Percentiles rank a stretch among this genome's conserved stretches.
phyloP scores from a whole-genome alignment of 2,888 invertebrate species.

The Nasonovia ribisnigri region DNA sequence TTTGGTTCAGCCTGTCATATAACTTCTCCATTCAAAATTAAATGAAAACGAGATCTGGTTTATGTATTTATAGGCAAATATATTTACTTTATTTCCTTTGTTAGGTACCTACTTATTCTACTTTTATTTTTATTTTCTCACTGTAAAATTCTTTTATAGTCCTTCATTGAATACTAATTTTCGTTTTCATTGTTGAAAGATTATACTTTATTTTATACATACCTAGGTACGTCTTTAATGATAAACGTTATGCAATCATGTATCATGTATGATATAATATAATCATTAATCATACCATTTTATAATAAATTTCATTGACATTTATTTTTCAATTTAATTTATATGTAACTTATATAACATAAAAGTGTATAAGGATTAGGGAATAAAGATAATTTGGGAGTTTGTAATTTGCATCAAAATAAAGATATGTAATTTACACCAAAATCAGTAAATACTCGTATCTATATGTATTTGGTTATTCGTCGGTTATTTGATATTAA shows the following conservation, averaged over 20 bases:
- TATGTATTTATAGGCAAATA: slow-evolving; percentile 21
- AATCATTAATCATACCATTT: no score
- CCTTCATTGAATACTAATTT: background rate
- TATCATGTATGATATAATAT: background rate
- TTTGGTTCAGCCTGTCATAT: slow-evolving; percentile 32
- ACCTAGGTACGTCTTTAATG: background rate
- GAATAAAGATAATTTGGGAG: background rate
- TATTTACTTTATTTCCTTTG: slow-evolving; percentile 1
- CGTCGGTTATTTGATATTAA: no score
- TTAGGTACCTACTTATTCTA: background rate
- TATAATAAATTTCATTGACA: background rate
- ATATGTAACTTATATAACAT: background rate
- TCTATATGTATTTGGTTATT: no score
- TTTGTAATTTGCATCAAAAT: background rate
- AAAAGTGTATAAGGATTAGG: background rate
- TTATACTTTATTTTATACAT: background rate
- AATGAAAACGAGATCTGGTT: slow-evolving; percentile 37
- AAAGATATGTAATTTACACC: no score
- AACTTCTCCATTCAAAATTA: slow-evolving; percentile 26
- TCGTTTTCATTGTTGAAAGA: background rate
- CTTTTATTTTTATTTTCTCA: background rate
- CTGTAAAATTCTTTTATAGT: background rate
- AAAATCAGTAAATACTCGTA: no score
- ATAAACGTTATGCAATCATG: no score
- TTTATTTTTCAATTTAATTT: background rate